Conservation (phyloP, 2,113 vertebrate genomes). For the Phasianus colchicus region DNA sequence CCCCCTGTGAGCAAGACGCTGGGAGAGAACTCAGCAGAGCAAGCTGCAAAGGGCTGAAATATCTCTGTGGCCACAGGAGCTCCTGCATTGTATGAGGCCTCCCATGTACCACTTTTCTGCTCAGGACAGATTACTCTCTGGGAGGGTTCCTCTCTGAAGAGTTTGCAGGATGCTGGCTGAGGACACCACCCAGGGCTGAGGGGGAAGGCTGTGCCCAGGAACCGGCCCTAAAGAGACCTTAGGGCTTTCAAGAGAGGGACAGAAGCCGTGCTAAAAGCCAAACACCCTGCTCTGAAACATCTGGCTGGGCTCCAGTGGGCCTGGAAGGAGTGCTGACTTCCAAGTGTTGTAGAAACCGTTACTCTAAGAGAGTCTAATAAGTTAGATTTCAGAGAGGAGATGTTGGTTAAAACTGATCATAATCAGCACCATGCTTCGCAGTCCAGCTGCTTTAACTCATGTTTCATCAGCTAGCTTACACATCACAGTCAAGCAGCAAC, state of each 20-base stretch:
- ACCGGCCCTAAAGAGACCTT: accelerated
- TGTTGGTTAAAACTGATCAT: not conserved
- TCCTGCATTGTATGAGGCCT: not conserved
- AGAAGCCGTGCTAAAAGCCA: not conserved
- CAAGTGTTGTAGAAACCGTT: not conserved
- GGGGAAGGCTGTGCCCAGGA: not conserved
- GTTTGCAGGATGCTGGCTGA: not conserved
- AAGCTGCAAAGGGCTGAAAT: not conserved
- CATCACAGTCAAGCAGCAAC: not conserved
- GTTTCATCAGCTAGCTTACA: not conserved
- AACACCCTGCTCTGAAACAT: not conserved
- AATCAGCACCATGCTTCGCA: not conserved
- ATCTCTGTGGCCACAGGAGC: not conserved
- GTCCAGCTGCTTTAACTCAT: not conserved
- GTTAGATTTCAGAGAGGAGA: not conserved
- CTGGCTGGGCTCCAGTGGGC: not conserved
- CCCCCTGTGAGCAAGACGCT: not conserved
- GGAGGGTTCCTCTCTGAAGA: not conserved
- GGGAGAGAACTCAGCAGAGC: not conserved
- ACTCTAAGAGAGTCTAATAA: not conserved
- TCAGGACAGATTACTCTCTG: not conserved
- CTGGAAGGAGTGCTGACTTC: not conserved
- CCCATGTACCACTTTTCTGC: not conserved
- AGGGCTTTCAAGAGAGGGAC: not conserved
- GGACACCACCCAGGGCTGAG: not conserved